Conservation (phyloP, 2,113 vertebrate species). For the Probosciger aterrimus region DNA sequence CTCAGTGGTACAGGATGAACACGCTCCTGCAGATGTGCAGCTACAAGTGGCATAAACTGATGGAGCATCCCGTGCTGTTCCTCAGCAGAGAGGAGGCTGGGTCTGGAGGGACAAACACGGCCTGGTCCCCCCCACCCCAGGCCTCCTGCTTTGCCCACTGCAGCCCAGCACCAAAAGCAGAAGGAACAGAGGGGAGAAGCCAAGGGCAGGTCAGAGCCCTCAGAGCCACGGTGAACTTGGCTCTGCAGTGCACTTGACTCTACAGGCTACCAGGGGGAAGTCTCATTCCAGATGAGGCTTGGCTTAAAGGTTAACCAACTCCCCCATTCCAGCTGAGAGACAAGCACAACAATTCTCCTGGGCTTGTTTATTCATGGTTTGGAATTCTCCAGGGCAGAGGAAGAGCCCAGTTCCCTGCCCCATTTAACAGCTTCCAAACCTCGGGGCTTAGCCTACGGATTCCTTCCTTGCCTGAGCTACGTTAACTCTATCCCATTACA, state of each 20-base stretch:
- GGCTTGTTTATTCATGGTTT: background rate
- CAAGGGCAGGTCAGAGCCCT: background rate
- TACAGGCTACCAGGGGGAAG: background rate
- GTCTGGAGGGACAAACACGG: fast-evolving
- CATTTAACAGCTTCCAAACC: background rate
- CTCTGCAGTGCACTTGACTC: background rate
- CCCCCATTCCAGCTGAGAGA: background rate
- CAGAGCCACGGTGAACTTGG: fast-evolving
- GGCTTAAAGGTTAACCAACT: background rate
- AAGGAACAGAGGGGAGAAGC: background rate
- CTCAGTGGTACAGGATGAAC: background rate
- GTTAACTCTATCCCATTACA: background rate
- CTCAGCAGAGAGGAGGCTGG: background rate
- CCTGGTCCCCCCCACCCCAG: background rate
- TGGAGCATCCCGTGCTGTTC: background rate
- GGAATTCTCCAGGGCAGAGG: background rate
- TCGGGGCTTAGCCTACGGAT: background rate
- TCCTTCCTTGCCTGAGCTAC: background rate
- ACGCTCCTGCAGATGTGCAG: fast-evolving
- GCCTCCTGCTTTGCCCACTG: background rate
- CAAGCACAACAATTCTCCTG: background rate
- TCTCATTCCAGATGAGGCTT: background rate
- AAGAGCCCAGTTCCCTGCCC: background rate
- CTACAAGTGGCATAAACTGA: background rate
- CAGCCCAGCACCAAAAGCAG: background rate